These are phyloP conservation scores for Kryptolebias marmoratus DNA, from an alignment of 2,113 vertebrate genomes.

Conservation along the genomic window DNA sequence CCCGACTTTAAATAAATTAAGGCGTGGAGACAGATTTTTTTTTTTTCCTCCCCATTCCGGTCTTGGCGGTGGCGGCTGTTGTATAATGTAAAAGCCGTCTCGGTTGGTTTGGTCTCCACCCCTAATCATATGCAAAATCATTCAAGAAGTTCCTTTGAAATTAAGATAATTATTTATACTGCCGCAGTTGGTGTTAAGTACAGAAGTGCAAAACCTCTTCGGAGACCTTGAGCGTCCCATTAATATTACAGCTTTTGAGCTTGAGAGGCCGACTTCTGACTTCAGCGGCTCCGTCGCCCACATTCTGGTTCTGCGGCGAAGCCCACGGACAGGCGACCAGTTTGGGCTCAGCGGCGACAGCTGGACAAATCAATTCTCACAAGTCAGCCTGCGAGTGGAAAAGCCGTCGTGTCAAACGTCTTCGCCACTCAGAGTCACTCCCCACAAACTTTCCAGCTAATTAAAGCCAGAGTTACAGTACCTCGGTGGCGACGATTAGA, in stretches of 20 bases:
- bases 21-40: constrained; percentile 14
- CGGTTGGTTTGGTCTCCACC: constrained; percentile 18
- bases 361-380: constrained; percentile 28
- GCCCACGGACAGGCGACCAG: neutral
- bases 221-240: constrained; percentile 26
- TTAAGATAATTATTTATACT: constrained; percentile 46
- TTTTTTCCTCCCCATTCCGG: neutral
- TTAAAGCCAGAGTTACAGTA: constrained; percentile 16
- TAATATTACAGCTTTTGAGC: constrained; percentile 23
- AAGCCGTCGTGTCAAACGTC: constrained; percentile 12
- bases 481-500: neutral
- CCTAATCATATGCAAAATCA: constrained; percentile 59
- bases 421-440: constrained; percentile 12
- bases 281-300: neutral
- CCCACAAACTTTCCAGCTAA: constrained; percentile 16
- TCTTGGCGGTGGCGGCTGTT: constrained; percentile 29
- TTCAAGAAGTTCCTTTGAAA: constrained; percentile 44
- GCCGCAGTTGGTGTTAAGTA: constrained; percentile 34
- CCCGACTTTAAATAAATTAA: constrained; percentile 21
- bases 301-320: constrained; percentile 4
- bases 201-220: constrained; percentile 14
- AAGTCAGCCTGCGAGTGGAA: constrained; percentile 10
- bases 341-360: constrained; percentile 10
- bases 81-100: constrained; percentile 36
- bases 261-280: constrained; percentile 3